Evolutionary conservation across 2,113 vertebrate genomes (phyloP).

Genomic region (Ceratotherium simum): DNA sequence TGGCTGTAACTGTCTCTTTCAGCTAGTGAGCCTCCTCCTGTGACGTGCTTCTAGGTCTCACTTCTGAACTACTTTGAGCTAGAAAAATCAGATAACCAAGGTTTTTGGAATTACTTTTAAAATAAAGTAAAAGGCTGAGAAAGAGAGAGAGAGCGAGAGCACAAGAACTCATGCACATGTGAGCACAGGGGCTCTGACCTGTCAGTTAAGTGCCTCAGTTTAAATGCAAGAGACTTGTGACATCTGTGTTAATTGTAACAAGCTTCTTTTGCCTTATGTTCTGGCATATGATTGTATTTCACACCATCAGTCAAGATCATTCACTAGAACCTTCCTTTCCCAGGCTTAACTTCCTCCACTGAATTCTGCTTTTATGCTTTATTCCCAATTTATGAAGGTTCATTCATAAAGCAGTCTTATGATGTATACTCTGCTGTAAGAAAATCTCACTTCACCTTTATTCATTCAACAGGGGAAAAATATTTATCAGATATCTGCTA

Average conservation of each 20-base stretch:
- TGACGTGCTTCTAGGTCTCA: background rate
- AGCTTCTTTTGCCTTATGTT: background rate
- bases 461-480: background rate
- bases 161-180: background rate
- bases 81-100: background rate
- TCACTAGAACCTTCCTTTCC: background rate
- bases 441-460: too few relatives aligned
- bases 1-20: background rate
- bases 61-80: background rate
- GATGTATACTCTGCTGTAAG: background rate
- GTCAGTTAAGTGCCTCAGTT: background rate
- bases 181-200: background rate
- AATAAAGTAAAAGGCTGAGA: background rate
- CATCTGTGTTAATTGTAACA: background rate
- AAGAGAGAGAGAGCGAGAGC: too few relatives aligned
- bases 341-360: background rate
- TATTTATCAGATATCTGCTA: background rate
- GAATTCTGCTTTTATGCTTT: background rate
- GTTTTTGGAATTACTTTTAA: background rate
- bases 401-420: background rate
- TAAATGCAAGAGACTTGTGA: background rate
- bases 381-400: background rate
- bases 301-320: background rate
- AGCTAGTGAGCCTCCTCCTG: background rate
- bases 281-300: background rate